Base-by-base conservation (phyloP, 64 coral and sea anemone genomes). In the Stylophora pistillata region DNA sequence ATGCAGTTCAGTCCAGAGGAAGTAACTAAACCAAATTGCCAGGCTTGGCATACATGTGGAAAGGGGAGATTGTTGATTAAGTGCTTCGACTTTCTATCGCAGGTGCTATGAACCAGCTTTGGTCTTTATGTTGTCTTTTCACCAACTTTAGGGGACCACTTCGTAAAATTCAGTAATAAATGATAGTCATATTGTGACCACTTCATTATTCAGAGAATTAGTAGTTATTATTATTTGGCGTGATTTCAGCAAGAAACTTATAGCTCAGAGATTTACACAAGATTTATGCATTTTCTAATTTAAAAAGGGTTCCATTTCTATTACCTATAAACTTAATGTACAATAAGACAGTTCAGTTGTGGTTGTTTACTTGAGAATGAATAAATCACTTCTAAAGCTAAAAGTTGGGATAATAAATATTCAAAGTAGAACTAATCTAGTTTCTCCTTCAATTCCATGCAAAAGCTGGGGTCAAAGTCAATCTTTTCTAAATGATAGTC, bases 1-100 rank as follows among this genome's bases (percentile, higher is more conserved):
- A n/a, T n/a, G n/a, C 72, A 74, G 72, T 74, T 76, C 37, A 76
- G 37, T 18, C 0, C 74, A 23, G 1, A 13, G 55, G 74, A 76
- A 52, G 74, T 76, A 21, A 20, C 74, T 20, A 53, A 76, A 13
- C 53, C 74, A 53, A 53, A 76, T 76, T 76, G 74, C 74, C 34
- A 53, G 74, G 7, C 74, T 54, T n/a, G 9, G 20, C 11, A 76
- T 18, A 34, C 31, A 33, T 15, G 34, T 41, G 4, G 13, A 18
- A 34, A 74, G 31, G 15, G 34, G 23, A 62, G 15, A 17, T 62
- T 17, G 25, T 71, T 71, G 68, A 71, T 27, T 28, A 9, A 71
- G 68, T 71, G 4, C 68, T 28, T 3, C 68, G 23, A 28, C 68
- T 71, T 17, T 21, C 10, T 3, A 28, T 71, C 25, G 68, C 23